These are phyloP conservation scores for Parauchenoglanis ngamensis DNA, from an alignment of 2,797 vertebrate species.

Conservation along the genomic window DNA sequence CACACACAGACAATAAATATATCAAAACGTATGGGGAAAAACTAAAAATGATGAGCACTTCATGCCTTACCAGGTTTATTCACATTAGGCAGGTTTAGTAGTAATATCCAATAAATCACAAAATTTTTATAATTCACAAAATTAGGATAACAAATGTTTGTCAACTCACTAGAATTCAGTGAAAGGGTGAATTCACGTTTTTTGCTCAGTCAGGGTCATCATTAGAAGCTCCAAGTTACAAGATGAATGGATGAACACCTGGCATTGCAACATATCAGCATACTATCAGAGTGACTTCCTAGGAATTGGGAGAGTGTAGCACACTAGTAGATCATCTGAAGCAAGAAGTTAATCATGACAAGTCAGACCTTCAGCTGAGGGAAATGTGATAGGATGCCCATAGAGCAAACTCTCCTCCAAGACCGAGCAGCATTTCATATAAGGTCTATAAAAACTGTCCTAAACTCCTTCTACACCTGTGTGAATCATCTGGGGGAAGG, in stretches of 20 bases:
- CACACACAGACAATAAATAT: constrained; percentile 34
- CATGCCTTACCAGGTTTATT: background rate
- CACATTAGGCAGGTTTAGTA: background rate
- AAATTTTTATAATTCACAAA: background rate
- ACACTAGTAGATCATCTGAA: background rate
- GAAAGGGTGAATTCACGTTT: background rate
- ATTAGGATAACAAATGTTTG: constrained; percentile 14
- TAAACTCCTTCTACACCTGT: background rate
- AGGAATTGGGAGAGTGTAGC: background rate
- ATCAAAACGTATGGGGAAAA: constrained; percentile 16
- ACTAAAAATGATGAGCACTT: constrained; percentile 19
- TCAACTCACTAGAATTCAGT: background rate
- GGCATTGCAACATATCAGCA: background rate
- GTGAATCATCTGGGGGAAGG: background rate
- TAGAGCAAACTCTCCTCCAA: background rate
- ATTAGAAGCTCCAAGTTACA: background rate
- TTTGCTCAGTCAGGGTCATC: background rate
- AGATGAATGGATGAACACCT: background rate
- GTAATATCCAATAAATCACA: background rate
- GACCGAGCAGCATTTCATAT: background rate
- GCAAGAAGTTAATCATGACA: background rate
- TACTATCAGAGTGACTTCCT: background rate
- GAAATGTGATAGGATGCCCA: background rate
- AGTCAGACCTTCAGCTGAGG: background rate
- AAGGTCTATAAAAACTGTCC: background rate